Evolutionary conservation across 2,888 invertebrate species (phyloP).

Genomic region (Stenodera caucasica): DNA sequence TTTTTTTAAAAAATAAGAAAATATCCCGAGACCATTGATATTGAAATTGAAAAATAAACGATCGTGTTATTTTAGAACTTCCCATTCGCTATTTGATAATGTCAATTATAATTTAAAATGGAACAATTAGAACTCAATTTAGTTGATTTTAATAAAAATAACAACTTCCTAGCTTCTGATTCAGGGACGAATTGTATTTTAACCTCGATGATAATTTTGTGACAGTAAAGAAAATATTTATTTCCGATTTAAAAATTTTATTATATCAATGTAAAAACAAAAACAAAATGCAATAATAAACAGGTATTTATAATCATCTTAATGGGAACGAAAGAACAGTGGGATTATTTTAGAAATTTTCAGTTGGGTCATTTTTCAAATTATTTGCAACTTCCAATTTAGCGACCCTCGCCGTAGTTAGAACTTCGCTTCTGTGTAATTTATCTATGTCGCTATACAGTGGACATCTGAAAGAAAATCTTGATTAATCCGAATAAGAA

Average conservation of each 20-base stretch:
- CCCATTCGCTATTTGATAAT: not conserved
- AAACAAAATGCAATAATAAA: not conserved
- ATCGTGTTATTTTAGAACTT: not conserved
- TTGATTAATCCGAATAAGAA: conserved; percentile 29
- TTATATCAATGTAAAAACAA: not conserved
- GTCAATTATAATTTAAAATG: not conserved
- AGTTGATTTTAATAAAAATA: not conserved
- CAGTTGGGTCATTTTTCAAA: conserved; percentile 50
- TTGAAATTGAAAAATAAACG: not conserved
- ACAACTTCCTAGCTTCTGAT: not conserved
- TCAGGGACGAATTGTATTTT: not conserved
- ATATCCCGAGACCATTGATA: no score
- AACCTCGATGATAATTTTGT: not conserved
- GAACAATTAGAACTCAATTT: not conserved
- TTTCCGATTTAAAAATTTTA: not conserved
- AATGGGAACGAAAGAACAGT: not conserved
- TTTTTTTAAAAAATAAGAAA: no score
- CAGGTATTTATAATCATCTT: not conserved
- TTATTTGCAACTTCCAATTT: conserved; percentile 48
- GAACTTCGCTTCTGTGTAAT: conserved; percentile 52
- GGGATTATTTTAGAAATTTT: conserved; percentile 32
- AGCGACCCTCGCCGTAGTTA: conserved; percentile 51
- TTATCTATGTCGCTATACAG: conserved; percentile 52
- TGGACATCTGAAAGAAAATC: conserved; percentile 50
- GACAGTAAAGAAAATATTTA: not conserved